phyloP scores from a whole-genome alignment of 1,140 invertebrate genomes.

The Bilobella aurantiaca region DNA sequence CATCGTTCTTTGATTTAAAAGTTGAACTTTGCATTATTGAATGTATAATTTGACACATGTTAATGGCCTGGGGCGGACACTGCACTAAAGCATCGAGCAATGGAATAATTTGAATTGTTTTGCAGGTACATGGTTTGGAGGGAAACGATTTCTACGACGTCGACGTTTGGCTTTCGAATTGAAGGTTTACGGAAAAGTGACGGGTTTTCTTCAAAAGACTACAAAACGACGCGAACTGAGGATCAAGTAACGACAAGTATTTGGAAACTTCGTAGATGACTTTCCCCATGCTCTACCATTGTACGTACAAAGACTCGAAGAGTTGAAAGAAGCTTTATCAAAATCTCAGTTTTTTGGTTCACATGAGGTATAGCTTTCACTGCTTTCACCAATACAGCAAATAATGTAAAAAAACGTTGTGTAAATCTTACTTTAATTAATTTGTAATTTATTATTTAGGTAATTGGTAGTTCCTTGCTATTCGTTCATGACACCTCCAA shows the following conservation, averaged over 20 bases:
- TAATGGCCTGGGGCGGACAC: too few species aligned
- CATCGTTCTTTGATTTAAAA: too few species aligned
- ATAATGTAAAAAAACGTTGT: too few species aligned
- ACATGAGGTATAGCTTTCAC: conserved; percentile 58
- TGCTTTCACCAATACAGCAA: conserved; percentile 7
- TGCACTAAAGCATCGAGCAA: too few species aligned
- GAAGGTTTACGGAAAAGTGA: conserved; percentile 77
- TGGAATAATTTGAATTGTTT: conserved; percentile 7
- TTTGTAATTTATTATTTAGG: conserved; percentile 41
- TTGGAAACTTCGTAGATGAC: conserved; percentile 69
- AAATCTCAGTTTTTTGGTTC: conserved; percentile 75
- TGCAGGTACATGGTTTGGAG: conserved; percentile 87
- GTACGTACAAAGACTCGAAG: conserved; percentile 72
- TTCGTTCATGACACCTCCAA: conserved; percentile 85
- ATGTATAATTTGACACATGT: too few species aligned
- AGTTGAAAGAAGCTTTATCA: conserved; percentile 66
- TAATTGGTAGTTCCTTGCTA: conserved; percentile 91
- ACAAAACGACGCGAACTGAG: conserved; percentile 83
- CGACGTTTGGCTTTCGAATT: conserved; percentile 70
- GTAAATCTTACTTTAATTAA: too few species aligned
- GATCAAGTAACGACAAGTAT: conserved; percentile 67
- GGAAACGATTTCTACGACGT: conserved; percentile 92
- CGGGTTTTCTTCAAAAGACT: conserved; percentile 83
- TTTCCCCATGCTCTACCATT: conserved; percentile 63
- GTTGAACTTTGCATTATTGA: too few species aligned